Percentiles rank a stretch among this genome's conserved stretches.
phyloP scores from a whole-genome alignment of 2,797 vertebrate genomes.

The Miichthys miiuy region DNA sequence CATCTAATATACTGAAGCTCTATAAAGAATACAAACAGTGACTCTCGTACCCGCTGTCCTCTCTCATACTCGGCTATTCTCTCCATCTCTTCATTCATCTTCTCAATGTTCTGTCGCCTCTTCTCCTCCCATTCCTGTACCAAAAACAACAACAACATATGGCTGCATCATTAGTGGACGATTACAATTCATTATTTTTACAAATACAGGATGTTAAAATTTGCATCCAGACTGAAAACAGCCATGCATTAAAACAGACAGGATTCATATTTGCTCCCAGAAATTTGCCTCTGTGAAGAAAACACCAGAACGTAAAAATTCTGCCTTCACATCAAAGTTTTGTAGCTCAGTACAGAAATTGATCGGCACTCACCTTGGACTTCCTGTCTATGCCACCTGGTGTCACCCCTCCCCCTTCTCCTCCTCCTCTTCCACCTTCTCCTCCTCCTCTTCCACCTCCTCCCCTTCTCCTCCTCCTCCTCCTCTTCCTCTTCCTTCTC shows the following conservation, averaged over 20 bases:
- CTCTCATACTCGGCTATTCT: constrained; percentile 93
- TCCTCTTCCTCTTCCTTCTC: constrained; percentile 24
- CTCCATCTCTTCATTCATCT: constrained; percentile 97
- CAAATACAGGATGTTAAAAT: not conserved
- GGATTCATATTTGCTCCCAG: not conserved
- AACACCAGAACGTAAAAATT: too few species aligned
- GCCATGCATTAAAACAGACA: not conserved
- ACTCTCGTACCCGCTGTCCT: constrained; percentile 87
- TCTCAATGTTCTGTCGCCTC: constrained; percentile 93
- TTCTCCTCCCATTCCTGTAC: constrained; percentile 94
- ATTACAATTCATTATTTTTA: not conserved
- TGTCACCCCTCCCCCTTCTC: constrained; percentile 41
- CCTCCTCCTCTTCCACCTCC: not conserved
- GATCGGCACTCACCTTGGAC: constrained; percentile 85
- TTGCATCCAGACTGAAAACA: not conserved
- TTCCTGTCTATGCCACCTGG: constrained; percentile 85
- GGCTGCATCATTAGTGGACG: not conserved
- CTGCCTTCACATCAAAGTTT: not conserved
- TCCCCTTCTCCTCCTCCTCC: not conserved
- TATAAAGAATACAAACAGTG: not conserved
- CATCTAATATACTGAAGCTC: not conserved
- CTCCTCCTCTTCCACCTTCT: constrained; percentile 20
- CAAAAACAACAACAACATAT: not conserved
- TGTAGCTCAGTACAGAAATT: not conserved
- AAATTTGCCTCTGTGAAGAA: too few species aligned